These are phyloP conservation scores for Phrynosoma blainvillii DNA, from an alignment of 2,113 vertebrate genomes.

Conservation along the genomic window DNA sequence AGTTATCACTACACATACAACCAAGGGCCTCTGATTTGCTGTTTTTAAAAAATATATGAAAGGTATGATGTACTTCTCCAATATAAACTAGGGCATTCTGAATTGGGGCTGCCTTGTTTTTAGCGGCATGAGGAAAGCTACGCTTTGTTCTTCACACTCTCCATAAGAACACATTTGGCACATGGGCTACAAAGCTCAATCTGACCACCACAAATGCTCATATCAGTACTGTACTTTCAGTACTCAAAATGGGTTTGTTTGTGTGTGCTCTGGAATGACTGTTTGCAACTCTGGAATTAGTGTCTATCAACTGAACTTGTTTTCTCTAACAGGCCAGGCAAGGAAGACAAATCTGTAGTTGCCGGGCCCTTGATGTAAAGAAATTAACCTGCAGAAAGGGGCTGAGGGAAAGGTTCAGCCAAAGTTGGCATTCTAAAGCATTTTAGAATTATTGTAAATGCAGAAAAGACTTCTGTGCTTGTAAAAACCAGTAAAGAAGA, in stretches of 20 bases:
- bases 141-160: background rate
- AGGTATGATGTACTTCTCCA: background rate
- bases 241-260: background rate
- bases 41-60: no score
- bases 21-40: background rate
- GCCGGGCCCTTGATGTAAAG: background rate
- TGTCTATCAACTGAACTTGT: background rate
- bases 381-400: background rate
- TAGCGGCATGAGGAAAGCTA: background rate
- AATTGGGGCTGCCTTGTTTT: background rate
- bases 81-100: background rate
- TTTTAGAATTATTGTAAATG: background rate
- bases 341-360: no score
- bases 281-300: no score
- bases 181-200: background rate
- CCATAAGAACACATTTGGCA: background rate
- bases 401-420: no score
- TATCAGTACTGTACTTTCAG: background rate
- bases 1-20: background rate
- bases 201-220: background rate
- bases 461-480: background rate
- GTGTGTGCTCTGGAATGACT: background rate
- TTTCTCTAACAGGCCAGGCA: background rate
- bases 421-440: background rate
- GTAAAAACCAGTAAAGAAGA: background rate